Percentiles rank a stretch among this genome's conserved stretches.
Evolutionary conservation across 1,140 invertebrate species (phyloP).

Genomic region (Maconellicoccus hirsutus): DNA sequence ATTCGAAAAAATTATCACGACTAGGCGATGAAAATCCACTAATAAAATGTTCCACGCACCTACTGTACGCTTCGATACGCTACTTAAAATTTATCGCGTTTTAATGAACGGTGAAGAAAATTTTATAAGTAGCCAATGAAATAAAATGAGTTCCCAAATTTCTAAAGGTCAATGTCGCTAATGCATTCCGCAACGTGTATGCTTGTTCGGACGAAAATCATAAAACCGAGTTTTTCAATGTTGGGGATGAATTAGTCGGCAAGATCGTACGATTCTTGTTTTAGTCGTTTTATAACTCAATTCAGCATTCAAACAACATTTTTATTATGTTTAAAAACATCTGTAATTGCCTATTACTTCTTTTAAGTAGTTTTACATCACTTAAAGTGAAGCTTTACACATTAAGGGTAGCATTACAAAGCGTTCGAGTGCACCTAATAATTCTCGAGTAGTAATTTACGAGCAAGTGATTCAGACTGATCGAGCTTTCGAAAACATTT

Average conservation of each 20-base stretch:
- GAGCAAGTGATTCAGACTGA: too few relatives aligned
- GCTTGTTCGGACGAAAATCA: too few relatives aligned
- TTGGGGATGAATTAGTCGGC: neutral
- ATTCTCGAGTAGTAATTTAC: too few relatives aligned
- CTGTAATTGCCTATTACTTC: neutral
- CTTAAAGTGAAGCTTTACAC: neutral
- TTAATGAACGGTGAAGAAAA: neutral
- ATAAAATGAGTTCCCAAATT: neutral
- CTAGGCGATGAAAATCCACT: conserved; percentile 2
- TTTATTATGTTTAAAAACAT: neutral
- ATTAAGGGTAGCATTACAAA: too few relatives aligned
- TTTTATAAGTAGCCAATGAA: neutral
- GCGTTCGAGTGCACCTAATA: too few relatives aligned
- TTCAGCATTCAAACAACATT: neutral
- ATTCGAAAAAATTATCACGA: neutral
- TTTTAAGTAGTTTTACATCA: neutral
- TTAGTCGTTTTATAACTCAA: too few relatives aligned
- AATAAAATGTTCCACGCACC: neutral
- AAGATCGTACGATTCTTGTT: neutral
- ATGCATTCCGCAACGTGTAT: neutral
- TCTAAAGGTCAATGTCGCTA: neutral
- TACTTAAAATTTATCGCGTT: neutral
- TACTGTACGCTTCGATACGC: neutral
- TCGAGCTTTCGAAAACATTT: too few relatives aligned
- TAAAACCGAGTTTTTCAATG: too few relatives aligned